Base-by-base conservation (phyloP, 2,888 invertebrate genomes). In the Danaus chrysippus region DNA sequence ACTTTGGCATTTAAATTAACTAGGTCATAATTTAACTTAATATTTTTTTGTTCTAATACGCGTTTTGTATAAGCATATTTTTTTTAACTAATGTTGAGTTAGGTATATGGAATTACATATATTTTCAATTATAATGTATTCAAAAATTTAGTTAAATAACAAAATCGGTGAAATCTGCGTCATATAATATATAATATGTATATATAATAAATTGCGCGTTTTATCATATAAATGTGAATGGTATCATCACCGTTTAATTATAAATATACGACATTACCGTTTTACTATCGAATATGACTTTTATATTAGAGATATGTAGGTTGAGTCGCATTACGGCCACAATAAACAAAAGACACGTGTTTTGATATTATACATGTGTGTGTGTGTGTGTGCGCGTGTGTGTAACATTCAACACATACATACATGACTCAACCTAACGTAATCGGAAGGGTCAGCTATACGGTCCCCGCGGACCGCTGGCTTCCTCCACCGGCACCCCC, bases 371-470 rank as follows among this genome's bases (percentile, higher is more conserved):
- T 56, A 46, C 44, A 56, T 49, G 49, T 43, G 34, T 44, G 17
- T 59, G 49, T 62, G 34, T 46, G 58, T 49, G 43, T 56, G 15
- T 43, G 57, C 17, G 49, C 19, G 44, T 42, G 44, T 49, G 41
- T 43, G 23, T 62, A 42, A 55, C 13, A 52, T 59, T 53, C 1
- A 19, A 59, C 13, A 19, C 52, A 23, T 44, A 56, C 59, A 53
- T 15, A 59, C 55, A 55, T 49, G 62, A 55, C 42, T 44, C 58
- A 54, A 49, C 58, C 46, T 12, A 49, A 58, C 52, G 52, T 58
- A 58, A 58, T 58, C 75, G 77, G 78, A 81, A 81, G 83, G 83
- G 82, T 82, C 83, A 81, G 69, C 71, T 12, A 44, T 56, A 19
- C 54, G 68, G 68, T 65, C 58, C 70, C 71, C 70, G 68, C 66